Base-by-base conservation (phyloP, 2,888 invertebrate species). In the Tiphia femorata region DNA sequence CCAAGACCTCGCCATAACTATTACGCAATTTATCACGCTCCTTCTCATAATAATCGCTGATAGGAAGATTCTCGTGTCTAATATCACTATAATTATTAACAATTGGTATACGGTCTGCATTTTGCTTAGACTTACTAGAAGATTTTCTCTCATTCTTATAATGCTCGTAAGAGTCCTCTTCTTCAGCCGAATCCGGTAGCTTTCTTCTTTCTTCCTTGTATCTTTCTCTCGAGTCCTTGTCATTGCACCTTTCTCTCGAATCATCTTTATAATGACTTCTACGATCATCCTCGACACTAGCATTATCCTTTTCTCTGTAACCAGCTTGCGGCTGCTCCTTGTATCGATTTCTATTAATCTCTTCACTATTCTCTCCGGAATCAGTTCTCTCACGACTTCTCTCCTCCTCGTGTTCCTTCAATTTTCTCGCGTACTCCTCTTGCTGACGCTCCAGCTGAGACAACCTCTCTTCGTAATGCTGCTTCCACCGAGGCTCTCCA, bases 1-100 rank as follows among this genome's bases (percentile, higher is more conserved):
- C 75, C 35, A 83, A 37, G 4, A 72, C 73, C 7, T 81, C 71
- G 0, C 83, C 83, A 19, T 83, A 83, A 49, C 83, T 83, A 21
- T 83, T 77, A 2, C 77, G 76, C 1, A 81, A 50, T 20, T 63
- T 65, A 6, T 68, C 73, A 5, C 54, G 64, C 30, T 56, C 43
- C n/a, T 27, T 14, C 3, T 58, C 53, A 1, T 59, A 51, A 6
- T 65, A 57, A 3, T 64, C 59, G 7, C 60, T 67, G 20, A 62
- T 53, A 0, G 67, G 62, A 10, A 37, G 25, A 8, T 25, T 8
- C 8, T 25, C 25, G 25, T 25, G 1, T 19, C 40, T 49, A 4
- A 48, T 47, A 1, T 69, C 58, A 25, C 56, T 62, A 23, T 58
- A 37, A 2, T 43, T 19, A n/a, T 43, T 27, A n/a, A 10, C 14